Percentiles rank a stretch among this genome's conserved stretches.
phyloP scores from a whole-genome alignment of 1,140 invertebrate species.

The Caenorhabditis brenneri region DNA sequence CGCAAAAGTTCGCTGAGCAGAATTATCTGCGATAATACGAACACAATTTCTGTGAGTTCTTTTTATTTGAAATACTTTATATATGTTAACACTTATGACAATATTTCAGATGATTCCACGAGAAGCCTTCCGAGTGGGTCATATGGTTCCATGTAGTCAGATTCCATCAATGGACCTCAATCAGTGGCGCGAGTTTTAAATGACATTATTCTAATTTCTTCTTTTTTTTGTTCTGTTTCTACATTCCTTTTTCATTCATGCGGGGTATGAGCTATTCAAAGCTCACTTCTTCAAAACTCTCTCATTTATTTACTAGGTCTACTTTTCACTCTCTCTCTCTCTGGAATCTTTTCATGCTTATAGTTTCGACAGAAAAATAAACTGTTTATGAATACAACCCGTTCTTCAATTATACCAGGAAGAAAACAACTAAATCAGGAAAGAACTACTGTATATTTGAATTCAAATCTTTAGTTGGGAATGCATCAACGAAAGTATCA shows the following conservation, averaged over 20 bases:
- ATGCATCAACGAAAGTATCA: not conserved
- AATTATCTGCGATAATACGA: slow-evolving; percentile 82
- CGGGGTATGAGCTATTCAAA: slow-evolving; percentile 5
- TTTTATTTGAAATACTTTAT: too few species aligned
- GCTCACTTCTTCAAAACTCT: slow-evolving; percentile 19
- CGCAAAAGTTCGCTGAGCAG: slow-evolving; percentile 78
- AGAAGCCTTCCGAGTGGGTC: slow-evolving; percentile 73
- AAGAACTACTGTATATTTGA: not conserved
- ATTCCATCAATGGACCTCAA: slow-evolving; percentile 69
- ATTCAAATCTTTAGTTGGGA: slow-evolving; percentile 5
- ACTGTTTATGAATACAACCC: slow-evolving; percentile 7
- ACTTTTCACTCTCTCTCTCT: not conserved
- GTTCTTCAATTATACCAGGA: too few species aligned
- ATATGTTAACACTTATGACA: too few species aligned
- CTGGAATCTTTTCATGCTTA: not conserved
- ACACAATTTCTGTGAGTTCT: slow-evolving; percentile 74
- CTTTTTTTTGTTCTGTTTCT: not conserved
- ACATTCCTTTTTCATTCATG: slow-evolving; percentile 27
- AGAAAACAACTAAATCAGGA: not conserved
- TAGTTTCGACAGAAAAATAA: not conserved
- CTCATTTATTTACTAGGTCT: slow-evolving; percentile 16
- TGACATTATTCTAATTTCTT: not conserved
- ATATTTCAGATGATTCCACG: slow-evolving; percentile 74
- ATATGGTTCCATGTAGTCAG: slow-evolving; percentile 66
- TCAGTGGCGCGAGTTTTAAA: slow-evolving; percentile 64